Conservation (phyloP, 2,888 invertebrate species). For the Clostera curtula region DNA sequence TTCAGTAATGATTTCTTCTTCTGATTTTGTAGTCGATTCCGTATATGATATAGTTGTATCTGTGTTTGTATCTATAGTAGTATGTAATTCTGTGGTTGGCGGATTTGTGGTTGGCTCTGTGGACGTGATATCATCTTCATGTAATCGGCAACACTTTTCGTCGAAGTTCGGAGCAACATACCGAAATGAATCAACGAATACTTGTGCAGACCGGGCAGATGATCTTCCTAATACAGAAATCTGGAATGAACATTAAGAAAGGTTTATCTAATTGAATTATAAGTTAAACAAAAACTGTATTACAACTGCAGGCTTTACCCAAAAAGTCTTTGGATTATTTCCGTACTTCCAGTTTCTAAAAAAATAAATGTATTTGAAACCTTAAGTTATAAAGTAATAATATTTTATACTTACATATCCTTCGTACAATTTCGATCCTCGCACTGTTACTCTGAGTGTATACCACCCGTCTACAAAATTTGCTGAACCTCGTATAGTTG, state of each 20-base stretch:
- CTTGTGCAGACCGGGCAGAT: not conserved
- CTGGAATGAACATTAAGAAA: too few relatives aligned
- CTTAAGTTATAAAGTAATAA: too few relatives aligned
- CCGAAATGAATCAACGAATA: not conserved
- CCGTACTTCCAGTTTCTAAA: too few relatives aligned
- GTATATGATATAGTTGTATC: not conserved
- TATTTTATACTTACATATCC: conserved; percentile 1
- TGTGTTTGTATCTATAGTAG: not conserved
- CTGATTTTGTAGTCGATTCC: not conserved
- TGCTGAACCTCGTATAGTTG: not conserved
- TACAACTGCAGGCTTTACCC: too few relatives aligned
- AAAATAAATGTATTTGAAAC: too few relatives aligned
- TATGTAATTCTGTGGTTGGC: not conserved
- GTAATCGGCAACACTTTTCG: not conserved
- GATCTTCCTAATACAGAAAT: not conserved
- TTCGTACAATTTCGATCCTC: not conserved
- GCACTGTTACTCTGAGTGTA: not conserved
- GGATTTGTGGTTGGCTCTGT: not conserved
- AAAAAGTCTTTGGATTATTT: too few relatives aligned
- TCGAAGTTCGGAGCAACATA: not conserved
- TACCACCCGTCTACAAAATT: not conserved
- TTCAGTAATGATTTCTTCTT: not conserved
- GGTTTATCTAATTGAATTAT: too few relatives aligned
- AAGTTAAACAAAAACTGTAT: too few relatives aligned
- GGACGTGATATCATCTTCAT: not conserved